Evolutionary conservation across 2,888 invertebrate genomes (phyloP).

Genomic region (Resseliella maxima): DNA sequence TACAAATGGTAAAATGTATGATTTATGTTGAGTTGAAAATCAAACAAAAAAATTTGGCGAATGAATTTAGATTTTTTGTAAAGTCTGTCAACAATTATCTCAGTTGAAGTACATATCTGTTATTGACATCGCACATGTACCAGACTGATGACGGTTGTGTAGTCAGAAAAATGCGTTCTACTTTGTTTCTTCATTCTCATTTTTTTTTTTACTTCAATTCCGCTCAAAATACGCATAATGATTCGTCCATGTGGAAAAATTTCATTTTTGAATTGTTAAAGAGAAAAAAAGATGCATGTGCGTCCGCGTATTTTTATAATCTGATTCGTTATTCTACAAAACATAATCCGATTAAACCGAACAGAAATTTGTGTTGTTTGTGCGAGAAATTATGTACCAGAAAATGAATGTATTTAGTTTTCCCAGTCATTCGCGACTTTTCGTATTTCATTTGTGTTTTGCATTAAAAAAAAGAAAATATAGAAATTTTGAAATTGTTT

Average conservation of each 20-base stretch:
- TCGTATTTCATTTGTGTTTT: neutral
- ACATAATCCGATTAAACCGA: conserved; percentile 29
- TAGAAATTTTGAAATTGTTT: neutral
- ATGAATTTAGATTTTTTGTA: neutral
- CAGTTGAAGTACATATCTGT: neutral
- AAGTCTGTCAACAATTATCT: neutral
- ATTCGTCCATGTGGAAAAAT: conserved; percentile 10
- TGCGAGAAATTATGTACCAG: conserved; percentile 17
- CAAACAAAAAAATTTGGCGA: neutral
- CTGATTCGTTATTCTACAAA: conserved; percentile 40
- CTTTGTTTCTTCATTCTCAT: neutral
- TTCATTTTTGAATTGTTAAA: neutral
- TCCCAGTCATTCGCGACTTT: neutral
- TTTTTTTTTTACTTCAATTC: neutral
- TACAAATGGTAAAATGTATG: no score
- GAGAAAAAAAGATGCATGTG: neutral
- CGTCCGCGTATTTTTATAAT: conserved; percentile 31
- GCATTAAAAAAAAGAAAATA: no score
- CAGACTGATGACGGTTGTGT: neutral
- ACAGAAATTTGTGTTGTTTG: conserved; percentile 32
- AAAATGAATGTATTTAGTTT: neutral
- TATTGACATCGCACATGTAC: neutral
- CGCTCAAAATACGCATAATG: neutral
- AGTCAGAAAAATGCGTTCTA: neutral
- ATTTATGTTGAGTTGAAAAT: no score